Conservation (phyloP, 2,113 vertebrate species). For the Eleginops maclovinus region DNA sequence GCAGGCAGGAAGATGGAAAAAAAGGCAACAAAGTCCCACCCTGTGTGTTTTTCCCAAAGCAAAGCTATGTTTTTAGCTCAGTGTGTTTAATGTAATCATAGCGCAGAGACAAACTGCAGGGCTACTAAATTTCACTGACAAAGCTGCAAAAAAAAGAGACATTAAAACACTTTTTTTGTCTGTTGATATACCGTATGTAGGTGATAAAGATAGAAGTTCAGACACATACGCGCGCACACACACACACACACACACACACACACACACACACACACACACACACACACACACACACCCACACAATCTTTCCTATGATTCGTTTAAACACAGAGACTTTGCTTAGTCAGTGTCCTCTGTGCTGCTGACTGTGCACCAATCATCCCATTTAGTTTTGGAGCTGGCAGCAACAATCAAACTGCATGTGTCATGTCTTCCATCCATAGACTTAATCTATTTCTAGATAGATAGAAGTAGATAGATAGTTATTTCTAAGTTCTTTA, state of each 20-base stretch:
- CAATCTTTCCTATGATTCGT: not conserved
- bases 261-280: too few relatives aligned
- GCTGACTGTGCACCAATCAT: slow-evolving; percentile 23
- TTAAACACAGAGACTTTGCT: slow-evolving; percentile 2
- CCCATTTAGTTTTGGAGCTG: slow-evolving; percentile 1
- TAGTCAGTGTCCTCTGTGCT: slow-evolving; percentile 35
- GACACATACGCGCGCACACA: too few relatives aligned
- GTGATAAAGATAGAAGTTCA: not conserved
- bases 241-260: too few relatives aligned
- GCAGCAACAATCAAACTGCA: not conserved
- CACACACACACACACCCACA: too few relatives aligned
- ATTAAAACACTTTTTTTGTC: not conserved
- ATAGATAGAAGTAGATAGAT: too few relatives aligned
- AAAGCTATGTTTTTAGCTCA: slow-evolving; percentile 61
- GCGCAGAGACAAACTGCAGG: slow-evolving; percentile 10
- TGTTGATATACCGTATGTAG: not conserved
- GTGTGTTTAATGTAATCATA: slow-evolving; percentile 50
- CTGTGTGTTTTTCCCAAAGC: slow-evolving; percentile 30
- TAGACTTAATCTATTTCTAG: not conserved
- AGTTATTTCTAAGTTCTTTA: not conserved
- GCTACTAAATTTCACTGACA: not conserved
- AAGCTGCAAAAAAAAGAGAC: not conserved
- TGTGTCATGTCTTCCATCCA: not conserved
- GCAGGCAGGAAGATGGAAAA: slow-evolving; percentile 47
- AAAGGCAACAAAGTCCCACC: slow-evolving; percentile 35